A percentile compares a stretch with the other conserved stretches of the same genome.
Evolutionary conservation across 1,140 invertebrate genomes (phyloP).

Genomic region (Dinothrombium tinctorium): DNA sequence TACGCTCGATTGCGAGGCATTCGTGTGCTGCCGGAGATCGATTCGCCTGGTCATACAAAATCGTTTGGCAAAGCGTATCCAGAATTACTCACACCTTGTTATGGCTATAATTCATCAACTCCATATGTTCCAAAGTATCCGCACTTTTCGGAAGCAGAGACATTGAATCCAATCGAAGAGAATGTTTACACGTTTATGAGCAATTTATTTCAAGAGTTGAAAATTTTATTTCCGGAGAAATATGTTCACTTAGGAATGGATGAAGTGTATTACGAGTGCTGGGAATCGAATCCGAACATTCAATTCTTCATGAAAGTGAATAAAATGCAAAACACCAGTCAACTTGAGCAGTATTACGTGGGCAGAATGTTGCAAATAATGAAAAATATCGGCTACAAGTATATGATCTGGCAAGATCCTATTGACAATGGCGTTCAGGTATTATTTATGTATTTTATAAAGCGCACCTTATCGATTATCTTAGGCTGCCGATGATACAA

Average conservation of each 20-base stretch:
- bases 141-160: conserved; percentile 37
- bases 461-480: not conserved
- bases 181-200: conserved; percentile 38
- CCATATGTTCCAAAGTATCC: conserved; percentile 1
- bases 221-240: conserved; percentile 40
- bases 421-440: conserved; percentile 43
- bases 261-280: conserved; percentile 65
- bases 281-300: conserved; percentile 52
- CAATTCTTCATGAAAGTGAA: conserved; percentile 37
- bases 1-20: conserved; percentile 22
- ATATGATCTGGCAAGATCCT: conserved; percentile 37
- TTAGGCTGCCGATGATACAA: conserved; percentile 22
- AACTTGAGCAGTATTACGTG: conserved; percentile 31
- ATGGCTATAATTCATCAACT: conserved; percentile 1
- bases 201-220: conserved; percentile 41
- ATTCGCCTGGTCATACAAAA: conserved; percentile 23
- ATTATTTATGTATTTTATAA: not conserved
- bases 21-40: conserved; percentile 22
- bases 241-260: conserved; percentile 73
- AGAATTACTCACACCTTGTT: not conserved
- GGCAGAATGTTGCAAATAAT: conserved; percentile 18
- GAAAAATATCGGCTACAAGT: conserved; percentile 19
- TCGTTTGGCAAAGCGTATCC: conserved; percentile 5
- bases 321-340: conserved; percentile 34
- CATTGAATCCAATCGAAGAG: conserved; percentile 43